Evolutionary conservation across 2,113 vertebrate genomes (phyloP), one percentile per base, ranked within the genome.

Genomic region (Tachysurus vachellii): DNA sequence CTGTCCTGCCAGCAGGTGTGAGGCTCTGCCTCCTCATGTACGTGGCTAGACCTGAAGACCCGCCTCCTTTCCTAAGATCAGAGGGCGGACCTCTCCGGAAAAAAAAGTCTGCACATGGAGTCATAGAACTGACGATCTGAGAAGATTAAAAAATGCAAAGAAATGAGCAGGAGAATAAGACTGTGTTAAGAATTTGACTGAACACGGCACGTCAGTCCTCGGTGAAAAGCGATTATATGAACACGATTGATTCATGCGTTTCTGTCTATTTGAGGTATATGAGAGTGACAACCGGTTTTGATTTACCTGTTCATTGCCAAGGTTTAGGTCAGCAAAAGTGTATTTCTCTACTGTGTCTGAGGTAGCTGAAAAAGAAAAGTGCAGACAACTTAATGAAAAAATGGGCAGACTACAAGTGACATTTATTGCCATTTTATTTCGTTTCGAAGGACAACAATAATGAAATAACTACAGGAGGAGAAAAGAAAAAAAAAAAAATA

Each of bases 61-160:
- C 75, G 0, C 89, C 92, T 0, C 64, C 88, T 92, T 92, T 96
- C 93, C 92, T 95, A 80, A 94, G 88, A 57, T 95, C 95, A 1
- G 93, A 91, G 8, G 92, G 92, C 57, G 93, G 94, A 87, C 92
- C 90, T 84, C 96, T 95, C 85, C 96, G 96, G 86, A 98, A 99
- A 94, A 99, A 98, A 91, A 99, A 99, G 91, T 99, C 98, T 88
- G 97, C 97, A 91, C 98, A 99, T 0, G 98, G 98, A 87, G 97
- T 99, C 91, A 97, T 95, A 79, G 98, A 97, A 91, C 98, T 99
- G 94, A 99, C 89, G 91, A 99, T 98, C 98, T 99, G 89, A 64
- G 73, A 0, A 28, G 50, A 76, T 54, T 4, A 21, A 66, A 61
- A 73, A 53, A 80, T 56, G 5, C 0, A 53, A 19, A 16, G 16